A percentile compares a stretch with the other conserved stretches of the same genome.
Conservation (phyloP, 2,113 vertebrate genomes). For the Acrocephalus arundinaceus region DNA sequence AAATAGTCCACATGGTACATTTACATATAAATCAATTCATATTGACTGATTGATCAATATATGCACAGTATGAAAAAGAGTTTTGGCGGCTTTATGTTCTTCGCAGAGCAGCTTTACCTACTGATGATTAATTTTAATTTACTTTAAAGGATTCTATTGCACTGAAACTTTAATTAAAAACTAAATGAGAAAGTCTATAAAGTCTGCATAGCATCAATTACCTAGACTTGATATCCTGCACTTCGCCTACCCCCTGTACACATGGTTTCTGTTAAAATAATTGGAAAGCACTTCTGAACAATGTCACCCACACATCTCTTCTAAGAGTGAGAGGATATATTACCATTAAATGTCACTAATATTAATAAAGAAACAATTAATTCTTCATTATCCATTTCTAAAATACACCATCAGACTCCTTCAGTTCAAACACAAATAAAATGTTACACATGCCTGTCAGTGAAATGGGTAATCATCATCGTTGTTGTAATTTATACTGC, state of each 20-base stretch:
- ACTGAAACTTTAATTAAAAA: slow-evolving; percentile 70
- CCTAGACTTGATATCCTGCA: slow-evolving; percentile 25
- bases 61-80: slow-evolving; percentile 65
- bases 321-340: slow-evolving; percentile 62
- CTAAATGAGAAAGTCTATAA: slow-evolving; percentile 54
- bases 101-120: slow-evolving; percentile 40
- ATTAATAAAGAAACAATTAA: slow-evolving; percentile 68
- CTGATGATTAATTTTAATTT: slow-evolving; percentile 70
- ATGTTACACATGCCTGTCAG: slow-evolving; percentile 48
- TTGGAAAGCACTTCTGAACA: slow-evolving; percentile 68
- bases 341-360: slow-evolving; percentile 70
- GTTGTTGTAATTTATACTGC: slow-evolving; percentile 16
- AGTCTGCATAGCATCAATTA: slow-evolving; percentile 65
- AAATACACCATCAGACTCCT: slow-evolving; percentile 44
- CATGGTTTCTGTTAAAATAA: slow-evolving; percentile 74
- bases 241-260: slow-evolving; percentile 52
- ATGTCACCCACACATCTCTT: slow-evolving; percentile 73
- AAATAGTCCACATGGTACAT: slow-evolving; percentile 36
- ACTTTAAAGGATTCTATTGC: slow-evolving; percentile 66
- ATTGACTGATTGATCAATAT: slow-evolving; percentile 60
- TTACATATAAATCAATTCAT: slow-evolving; percentile 59
- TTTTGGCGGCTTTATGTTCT: slow-evolving; percentile 57
- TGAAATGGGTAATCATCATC: slow-evolving; percentile 51
- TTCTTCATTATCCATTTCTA: slow-evolving; percentile 64
- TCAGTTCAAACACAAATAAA: slow-evolving; percentile 55